Evolutionary conservation across 2,113 vertebrate genomes (phyloP).

Genomic region (Neolamprologus modestus): DNA sequence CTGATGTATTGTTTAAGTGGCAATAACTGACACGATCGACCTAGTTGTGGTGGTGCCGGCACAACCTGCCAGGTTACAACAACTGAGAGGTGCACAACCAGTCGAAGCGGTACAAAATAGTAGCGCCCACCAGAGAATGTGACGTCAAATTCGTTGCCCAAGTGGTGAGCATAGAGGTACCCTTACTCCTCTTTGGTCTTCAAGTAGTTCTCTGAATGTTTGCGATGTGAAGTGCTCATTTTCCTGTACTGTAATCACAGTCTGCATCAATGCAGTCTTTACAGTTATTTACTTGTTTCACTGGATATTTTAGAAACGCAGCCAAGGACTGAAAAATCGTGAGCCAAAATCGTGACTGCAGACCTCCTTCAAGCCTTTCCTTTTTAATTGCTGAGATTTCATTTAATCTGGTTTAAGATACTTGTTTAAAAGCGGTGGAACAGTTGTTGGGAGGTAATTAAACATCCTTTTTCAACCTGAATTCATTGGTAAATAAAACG

Average conservation of each 20-base stretch:
- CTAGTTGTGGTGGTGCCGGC: background rate
- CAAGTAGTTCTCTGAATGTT: background rate
- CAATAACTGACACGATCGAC: background rate
- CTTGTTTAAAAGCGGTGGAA: constrained; percentile 20
- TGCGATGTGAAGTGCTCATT: background rate
- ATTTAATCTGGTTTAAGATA: constrained; percentile 43
- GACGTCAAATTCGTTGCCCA: background rate
- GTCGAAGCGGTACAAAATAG: background rate
- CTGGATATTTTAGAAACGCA: constrained; percentile 20
- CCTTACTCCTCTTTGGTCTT: background rate
- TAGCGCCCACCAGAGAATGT: background rate
- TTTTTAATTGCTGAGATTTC: constrained; percentile 29
- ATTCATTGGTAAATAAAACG: constrained; percentile 27
- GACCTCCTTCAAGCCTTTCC: constrained; percentile 17
- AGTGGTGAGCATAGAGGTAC: background rate
- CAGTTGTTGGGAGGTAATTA: constrained; percentile 33
- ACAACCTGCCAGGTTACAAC: background rate
- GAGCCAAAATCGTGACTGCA: constrained; percentile 7
- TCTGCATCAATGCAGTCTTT: constrained; percentile 14
- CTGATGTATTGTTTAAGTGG: background rate
- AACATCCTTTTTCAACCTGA: background rate
- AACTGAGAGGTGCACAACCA: background rate
- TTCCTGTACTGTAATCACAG: background rate
- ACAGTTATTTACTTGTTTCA: constrained; percentile 42
- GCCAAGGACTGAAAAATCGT: constrained; percentile 24